Evolutionary conservation across 2,113 vertebrate species (phyloP), one percentile per base, ranked within the genome.

Genomic region (Boleophthalmus pectinirostris): DNA sequence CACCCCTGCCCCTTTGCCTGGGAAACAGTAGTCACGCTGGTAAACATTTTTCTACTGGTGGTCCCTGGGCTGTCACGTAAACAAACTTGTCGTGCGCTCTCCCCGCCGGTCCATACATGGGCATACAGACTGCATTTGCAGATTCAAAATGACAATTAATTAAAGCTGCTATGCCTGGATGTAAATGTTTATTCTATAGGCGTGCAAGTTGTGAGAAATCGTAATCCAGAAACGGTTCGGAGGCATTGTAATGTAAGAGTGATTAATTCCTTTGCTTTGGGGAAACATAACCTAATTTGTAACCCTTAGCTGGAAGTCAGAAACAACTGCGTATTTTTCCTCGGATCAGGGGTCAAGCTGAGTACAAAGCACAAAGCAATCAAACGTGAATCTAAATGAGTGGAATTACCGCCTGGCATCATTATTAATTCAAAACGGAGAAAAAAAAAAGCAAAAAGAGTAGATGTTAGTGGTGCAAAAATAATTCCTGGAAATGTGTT

Each of bases 311-410:
- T 63, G 67, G 49, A 61, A 82, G 73, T 66, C 51, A 63, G n/a
- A 51, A 63, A 83, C 60, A 80, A 73, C 25, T 66, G 58, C 24
- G 68, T 70, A 43, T 8, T 77, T 69, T 70, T 70, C 81, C 47
- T 60, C 58, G 67, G 77, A 79, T 64, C 11, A 45, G 53, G 69
- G 81, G 82, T 87, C 81, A 88, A 81, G 82, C 10, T 43, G 51
- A 65, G 72, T 82, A 78, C 80, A 82, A 79, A 84, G 72, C 69
- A 54, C 56, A 72, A 85, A 75, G 74, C 82, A 82, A 87, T 85
- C 75, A 79, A 76, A 78, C 75, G 82, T 76, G 80, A 86, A 87
- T 83, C 72, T 76, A 82, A 88, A 85, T 80, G 69, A 85, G 72
- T 75, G 69, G 54, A 90, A 85, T 78, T 69, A 81, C 68, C 33